Evolutionary conservation across 2,888 invertebrate species (phyloP).

Genomic region (Pachliopta kotzebuea): DNA sequence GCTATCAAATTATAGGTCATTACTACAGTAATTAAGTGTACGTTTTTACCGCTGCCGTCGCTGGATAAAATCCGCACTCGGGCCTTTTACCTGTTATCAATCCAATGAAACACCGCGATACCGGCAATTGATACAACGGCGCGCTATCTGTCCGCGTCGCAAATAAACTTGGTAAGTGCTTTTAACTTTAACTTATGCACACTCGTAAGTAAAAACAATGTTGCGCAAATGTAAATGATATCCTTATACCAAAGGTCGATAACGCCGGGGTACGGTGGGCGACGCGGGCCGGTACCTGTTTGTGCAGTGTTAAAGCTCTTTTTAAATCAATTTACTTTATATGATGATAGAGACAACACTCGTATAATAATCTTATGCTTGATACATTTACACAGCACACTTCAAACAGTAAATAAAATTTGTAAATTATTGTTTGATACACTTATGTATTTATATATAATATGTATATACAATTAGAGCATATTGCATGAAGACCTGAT

Average conservation of each 20-base stretch:
- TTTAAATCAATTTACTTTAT: too few species aligned
- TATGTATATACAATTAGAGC: too few species aligned
- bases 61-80: conserved; percentile 8
- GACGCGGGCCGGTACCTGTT: not conserved
- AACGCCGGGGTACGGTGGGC: conserved; percentile 1
- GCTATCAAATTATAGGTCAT: not conserved
- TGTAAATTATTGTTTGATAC: too few species aligned
- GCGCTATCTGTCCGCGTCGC: conserved; percentile 20
- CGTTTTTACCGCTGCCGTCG: conserved; percentile 11
- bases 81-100: conserved; percentile 16
- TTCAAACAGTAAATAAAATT: too few species aligned
- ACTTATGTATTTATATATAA: too few species aligned
- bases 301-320: too few species aligned
- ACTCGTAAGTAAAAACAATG: conserved; percentile 19
- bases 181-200: conserved; percentile 25
- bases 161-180: conserved; percentile 28
- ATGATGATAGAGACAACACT: too few species aligned
- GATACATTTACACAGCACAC: too few species aligned
- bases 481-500: too few species aligned
- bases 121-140: conserved; percentile 1
- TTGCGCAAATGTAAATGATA: conserved; percentile 9
- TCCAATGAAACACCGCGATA: conserved; percentile 6
- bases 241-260: conserved; percentile 9
- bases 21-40: conserved; percentile 21
- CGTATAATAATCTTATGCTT: too few species aligned